A percentile compares a stretch with the other conserved stretches of the same genome.
Conservation (phyloP, 2,113 vertebrate genomes). For the Rattus rattus region DNA sequence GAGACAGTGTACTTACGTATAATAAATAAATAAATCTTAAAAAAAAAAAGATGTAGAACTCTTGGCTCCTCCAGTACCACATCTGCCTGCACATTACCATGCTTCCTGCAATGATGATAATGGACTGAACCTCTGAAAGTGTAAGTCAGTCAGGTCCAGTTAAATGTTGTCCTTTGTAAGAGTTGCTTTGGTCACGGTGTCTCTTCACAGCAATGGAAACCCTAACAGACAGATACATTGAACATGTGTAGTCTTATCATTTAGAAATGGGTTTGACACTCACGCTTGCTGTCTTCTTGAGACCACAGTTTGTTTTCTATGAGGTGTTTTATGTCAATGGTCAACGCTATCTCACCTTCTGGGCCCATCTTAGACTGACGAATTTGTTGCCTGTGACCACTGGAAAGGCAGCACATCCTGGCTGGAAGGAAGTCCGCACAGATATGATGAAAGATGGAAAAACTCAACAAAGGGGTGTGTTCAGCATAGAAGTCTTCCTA, state of each 20-base stretch:
- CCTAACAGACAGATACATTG: neutral
- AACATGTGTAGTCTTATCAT: constrained; percentile 18
- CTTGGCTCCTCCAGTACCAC: too few species aligned
- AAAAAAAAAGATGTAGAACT: too few species aligned
- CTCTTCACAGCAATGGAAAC: too few species aligned
- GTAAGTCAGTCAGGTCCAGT: too few species aligned
- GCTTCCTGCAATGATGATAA: too few species aligned
- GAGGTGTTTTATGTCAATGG: neutral
- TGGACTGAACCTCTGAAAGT: too few species aligned
- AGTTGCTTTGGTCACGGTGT: too few species aligned
- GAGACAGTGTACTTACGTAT: too few species aligned
- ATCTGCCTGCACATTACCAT: too few species aligned
- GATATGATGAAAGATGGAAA: constrained; percentile 18
- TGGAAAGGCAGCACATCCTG: neutral
- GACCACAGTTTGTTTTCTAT: constrained; percentile 25
- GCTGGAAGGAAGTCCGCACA: neutral
- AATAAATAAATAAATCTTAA: too few species aligned
- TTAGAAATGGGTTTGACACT: neutral
- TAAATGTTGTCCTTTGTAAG: too few species aligned
- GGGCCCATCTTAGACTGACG: neutral
- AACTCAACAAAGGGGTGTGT: neutral
- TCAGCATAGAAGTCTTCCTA: neutral
- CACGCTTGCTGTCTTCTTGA: neutral
- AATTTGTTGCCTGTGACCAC: neutral
- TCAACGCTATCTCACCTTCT: neutral